Evolutionary conservation across 35 echinoderm and acorn worm species (phyloP).

Genomic region (Ophioderma brevispina): DNA sequence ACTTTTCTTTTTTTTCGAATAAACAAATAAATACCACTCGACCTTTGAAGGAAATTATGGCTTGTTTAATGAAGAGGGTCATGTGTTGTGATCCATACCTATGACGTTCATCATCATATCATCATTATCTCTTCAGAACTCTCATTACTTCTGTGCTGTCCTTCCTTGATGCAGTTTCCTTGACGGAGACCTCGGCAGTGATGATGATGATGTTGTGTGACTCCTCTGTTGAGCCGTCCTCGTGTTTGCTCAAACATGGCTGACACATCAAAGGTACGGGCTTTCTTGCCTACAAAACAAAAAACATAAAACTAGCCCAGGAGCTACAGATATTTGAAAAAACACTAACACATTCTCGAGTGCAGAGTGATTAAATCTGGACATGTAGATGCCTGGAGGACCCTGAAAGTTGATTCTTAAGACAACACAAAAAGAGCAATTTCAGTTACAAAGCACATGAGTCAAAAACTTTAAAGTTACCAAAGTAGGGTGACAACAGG

Average conservation of each 20-base stretch:
- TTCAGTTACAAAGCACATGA: too few relatives aligned
- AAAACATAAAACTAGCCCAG: not conserved
- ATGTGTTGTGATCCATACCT: constrained; percentile 56
- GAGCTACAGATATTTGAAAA: not conserved
- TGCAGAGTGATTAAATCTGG: too few relatives aligned
- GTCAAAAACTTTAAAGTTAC: too few relatives aligned
- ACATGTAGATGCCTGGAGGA: too few relatives aligned
- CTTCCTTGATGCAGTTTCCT: not conserved
- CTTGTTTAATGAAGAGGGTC: not conserved
- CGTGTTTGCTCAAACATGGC: constrained; percentile 88
- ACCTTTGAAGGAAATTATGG: too few relatives aligned
- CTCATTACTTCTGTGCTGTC: not conserved
- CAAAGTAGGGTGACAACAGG: too few relatives aligned
- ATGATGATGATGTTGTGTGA: not conserved
- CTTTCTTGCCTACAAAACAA: constrained; percentile 74
- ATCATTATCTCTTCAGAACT: constrained; percentile 10
- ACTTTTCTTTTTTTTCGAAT: too few relatives aligned
- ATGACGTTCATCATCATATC: constrained; percentile 80
- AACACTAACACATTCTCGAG: not conserved
- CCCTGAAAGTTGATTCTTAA: too few relatives aligned
- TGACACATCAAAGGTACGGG: constrained; percentile 84
- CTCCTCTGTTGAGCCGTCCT: constrained; percentile 69
- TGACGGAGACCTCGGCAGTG: not conserved
- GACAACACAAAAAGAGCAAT: too few relatives aligned
- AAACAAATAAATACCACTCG: too few relatives aligned